Base-by-base conservation (phyloP, 2,888 invertebrate genomes). In the Trimorus sp. region DNA sequence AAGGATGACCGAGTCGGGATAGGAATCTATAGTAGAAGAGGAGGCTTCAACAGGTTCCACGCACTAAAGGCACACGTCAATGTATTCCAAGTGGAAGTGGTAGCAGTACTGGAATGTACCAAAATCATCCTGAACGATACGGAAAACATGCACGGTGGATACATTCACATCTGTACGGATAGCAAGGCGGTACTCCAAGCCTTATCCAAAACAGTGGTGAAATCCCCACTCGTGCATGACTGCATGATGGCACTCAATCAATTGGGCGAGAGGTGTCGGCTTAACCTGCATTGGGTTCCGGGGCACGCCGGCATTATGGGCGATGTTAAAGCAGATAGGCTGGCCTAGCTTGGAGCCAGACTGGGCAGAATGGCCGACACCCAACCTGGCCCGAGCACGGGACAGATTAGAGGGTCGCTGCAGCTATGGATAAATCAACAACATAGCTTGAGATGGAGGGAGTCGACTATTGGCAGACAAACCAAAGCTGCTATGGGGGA, bases 141-240 rank as follows among this genome's bases (percentile, higher is more conserved):
- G 1, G 37, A 37, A 9, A 48, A 48, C n/a, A n/a, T 9, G n/a
- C 26, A 26, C 8, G 11, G n/a, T n/a, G n/a, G n/a, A n/a, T n/a
- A n/a, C n/a, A 9, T 62, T 2, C 48, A 62, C n/a, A 62, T 59
- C 1, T 62, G 45, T n/a, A 48, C 48, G 0, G 48, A 62, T 36
- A 48, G 45, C 14, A 62, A 62, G 12, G n/a, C 12, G 5, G 40
- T 16, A 1, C 42, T 59, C 1, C 5, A 7, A 6, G 26, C 40
- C n/a, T 42, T 59, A 11, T 6, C 11, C 15, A 40, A 11, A 2
- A 59, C 59, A 7, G 7, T 16, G 15, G 4, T 42, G 2, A 59
- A 12, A 59, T 59, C 42, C 7, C 40, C 11, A 14, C 8, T 42
- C 1, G 16, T 42, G 1, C 7, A 53, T 2, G 16, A 53, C 4